Evolutionary conservation across 2,888 invertebrate species (phyloP), one percentile per base, ranked within the genome.

Genomic region (Latrodectus hesperus): DNA sequence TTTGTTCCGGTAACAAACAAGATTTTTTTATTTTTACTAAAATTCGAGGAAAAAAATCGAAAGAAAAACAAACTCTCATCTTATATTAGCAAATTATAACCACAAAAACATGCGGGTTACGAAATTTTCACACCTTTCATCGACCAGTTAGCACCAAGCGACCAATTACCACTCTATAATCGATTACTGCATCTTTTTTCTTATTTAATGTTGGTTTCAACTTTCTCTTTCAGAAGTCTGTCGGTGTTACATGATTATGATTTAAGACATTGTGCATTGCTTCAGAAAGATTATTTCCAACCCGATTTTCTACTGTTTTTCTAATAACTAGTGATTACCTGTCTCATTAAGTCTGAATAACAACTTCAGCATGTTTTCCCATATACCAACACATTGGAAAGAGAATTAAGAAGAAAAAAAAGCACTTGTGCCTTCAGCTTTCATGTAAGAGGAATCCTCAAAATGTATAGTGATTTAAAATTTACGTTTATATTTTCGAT

Each of bases 221-320:
- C n/a, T 60, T 26, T 52, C 52, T 9, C 51, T 17, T 17, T 60
- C 14, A 11, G n/a, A 67, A 14, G 26, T 26, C 53, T 16, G 9
- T 52, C 52, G 53, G 81, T 64, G 74, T 80, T 75, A 64, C 76
- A 74, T 76, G 76, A 86, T 86, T 65, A 76, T 86, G 86, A 86
- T 77, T 76, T 76, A 86, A 76, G 74, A 64, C 51, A 64, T 72
- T 53, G 26, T 38, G 60, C 60, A 60, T 10, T 16, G n/a, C 12
- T 11, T 11, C 60, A 60, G n/a, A 60, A n/a, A 60, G 12, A 60
- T 60, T 8, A 6, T 60, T 60, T 16, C 3, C 12, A 60, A 11
- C 60, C 60, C 60, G 9, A 60, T 60, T 60, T 60, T n/a, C 60
- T 60, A 60, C 60, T 60, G 60, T 60, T 60, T 55, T 60, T 10